Evolutionary conservation across 2,113 vertebrate species (phyloP).

Genomic region (Cettia cetti): DNA sequence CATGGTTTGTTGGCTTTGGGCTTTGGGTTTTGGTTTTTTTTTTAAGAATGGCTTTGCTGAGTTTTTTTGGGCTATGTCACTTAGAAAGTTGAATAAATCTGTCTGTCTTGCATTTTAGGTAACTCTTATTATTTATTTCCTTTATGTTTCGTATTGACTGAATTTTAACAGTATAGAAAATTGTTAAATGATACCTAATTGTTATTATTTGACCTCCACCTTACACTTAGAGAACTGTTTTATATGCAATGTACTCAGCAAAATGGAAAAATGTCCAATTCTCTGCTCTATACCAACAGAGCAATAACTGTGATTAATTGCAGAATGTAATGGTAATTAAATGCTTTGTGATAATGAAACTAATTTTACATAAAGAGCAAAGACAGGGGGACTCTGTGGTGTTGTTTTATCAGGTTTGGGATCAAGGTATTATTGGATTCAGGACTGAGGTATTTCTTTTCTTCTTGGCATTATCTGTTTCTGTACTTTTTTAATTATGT

Average conservation of each 20-base stretch:
- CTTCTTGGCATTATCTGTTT: neutral
- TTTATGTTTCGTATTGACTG: neutral
- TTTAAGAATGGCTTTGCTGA: neutral
- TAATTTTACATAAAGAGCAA: neutral
- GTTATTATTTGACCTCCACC: neutral
- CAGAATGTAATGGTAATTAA: neutral
- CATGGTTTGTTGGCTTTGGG: neutral
- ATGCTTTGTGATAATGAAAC: neutral
- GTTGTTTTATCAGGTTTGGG: neutral
- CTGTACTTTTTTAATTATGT: constrained; percentile 10
- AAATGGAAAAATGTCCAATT: neutral
- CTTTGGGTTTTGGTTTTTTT: neutral
- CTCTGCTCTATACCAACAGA: neutral
- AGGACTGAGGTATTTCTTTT: neutral
- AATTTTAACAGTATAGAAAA: neutral
- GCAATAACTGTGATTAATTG: constrained; percentile 3
- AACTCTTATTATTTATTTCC: neutral
- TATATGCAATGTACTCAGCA: neutral
- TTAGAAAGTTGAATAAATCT: neutral
- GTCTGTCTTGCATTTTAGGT: neutral
- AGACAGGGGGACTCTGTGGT: neutral
- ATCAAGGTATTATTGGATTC: neutral
- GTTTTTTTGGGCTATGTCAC: neutral
- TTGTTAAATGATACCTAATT: neutral
- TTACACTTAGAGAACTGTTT: neutral